Percentiles rank a stretch among this genome's conserved stretches.
Evolutionary conservation across 2,888 invertebrate genomes (phyloP).

Genomic region (Lucinisca nassula): DNA sequence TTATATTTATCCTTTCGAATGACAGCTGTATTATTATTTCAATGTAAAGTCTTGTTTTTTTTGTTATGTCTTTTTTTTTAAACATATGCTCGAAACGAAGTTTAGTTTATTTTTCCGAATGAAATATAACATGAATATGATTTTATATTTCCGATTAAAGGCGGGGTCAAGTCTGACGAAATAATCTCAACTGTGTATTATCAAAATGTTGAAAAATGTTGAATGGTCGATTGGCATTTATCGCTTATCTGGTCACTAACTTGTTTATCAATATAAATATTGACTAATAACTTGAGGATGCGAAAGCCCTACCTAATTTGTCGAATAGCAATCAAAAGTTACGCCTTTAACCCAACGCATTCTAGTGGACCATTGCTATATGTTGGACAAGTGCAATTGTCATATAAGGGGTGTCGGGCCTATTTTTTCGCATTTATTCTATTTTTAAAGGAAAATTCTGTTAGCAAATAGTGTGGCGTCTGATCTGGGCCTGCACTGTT

Average conservation of each 20-base stretch:
- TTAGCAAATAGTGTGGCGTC: too few relatives aligned
- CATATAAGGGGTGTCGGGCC: too few relatives aligned
- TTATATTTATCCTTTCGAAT: background rate
- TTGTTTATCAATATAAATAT: background rate
- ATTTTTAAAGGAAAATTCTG: too few relatives aligned
- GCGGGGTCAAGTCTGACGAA: background rate
- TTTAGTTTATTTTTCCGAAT: background rate
- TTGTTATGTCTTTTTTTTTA: too few relatives aligned
- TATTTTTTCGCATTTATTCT: too few relatives aligned
- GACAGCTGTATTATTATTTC: background rate
- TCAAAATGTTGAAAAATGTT: background rate
- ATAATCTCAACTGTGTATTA: background rate
- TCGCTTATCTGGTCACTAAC: background rate
- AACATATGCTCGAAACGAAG: background rate
- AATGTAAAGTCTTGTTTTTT: background rate
- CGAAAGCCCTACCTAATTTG: background rate
- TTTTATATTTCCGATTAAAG: background rate
- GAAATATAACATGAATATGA: background rate
- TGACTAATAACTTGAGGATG: background rate
- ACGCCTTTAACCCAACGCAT: too few relatives aligned
- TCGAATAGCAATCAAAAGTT: too few relatives aligned
- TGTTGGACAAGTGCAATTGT: too few relatives aligned
- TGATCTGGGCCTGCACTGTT: too few relatives aligned
- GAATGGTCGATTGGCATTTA: background rate
- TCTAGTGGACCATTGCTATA: too few relatives aligned